phyloP scores from a whole-genome alignment of 2,888 invertebrate genomes.

The Drosophila paranaensis region DNA sequence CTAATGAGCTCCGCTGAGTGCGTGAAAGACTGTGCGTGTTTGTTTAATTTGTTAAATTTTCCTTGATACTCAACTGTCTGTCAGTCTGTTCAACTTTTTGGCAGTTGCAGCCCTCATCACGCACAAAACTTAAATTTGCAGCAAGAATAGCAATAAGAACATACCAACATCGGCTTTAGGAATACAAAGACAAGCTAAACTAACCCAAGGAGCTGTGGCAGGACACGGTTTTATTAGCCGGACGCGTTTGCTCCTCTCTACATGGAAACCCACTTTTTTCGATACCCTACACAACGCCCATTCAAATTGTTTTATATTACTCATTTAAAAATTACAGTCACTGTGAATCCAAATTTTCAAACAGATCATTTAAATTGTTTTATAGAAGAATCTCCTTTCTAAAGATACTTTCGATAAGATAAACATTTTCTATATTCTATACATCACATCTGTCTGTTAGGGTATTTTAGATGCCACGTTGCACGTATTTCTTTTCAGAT shows the following conservation, averaged over 20 bases:
- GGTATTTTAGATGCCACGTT: background rate
- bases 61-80: conserved; percentile 61
- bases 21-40: background rate
- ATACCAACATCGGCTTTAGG: too few species aligned
- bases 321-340: too few species aligned
- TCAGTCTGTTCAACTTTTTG: conserved; percentile 34
- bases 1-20: too few species aligned
- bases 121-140: conserved; percentile 18
- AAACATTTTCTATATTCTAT: conserved; percentile 14
- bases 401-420: too few species aligned
- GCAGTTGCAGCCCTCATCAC: conserved; percentile 10
- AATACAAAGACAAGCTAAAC: background rate
- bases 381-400: too few species aligned
- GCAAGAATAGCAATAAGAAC: background rate
- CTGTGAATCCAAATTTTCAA: too few species aligned
- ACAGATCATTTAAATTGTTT: too few species aligned
- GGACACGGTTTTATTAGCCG: background rate
- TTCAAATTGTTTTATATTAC: too few species aligned
- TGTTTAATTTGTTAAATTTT: conserved; percentile 35
- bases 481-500: too few species aligned
- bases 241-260: too few species aligned
- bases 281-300: too few species aligned
- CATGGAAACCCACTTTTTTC: too few species aligned
- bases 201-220: conserved; percentile 13
- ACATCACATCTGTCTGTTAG: background rate